phyloP scores from a whole-genome alignment of 2,888 invertebrate genomes.

The Phalera bucephala region DNA sequence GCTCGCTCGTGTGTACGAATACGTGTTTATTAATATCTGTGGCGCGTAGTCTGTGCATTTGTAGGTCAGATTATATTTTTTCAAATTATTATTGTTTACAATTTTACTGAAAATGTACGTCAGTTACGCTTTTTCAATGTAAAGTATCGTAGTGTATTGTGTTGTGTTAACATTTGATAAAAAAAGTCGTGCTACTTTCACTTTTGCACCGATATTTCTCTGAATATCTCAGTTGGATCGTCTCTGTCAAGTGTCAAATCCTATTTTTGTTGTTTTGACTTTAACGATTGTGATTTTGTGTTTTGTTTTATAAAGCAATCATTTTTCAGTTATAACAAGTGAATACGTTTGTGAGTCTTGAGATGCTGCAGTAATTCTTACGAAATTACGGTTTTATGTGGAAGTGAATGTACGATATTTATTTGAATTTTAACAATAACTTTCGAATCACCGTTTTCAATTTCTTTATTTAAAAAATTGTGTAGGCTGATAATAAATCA shows the following conservation, averaged over 20 bases:
- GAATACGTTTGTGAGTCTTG: conserved; percentile 2
- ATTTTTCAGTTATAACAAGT: conserved; percentile 1
- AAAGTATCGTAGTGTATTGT: no score
- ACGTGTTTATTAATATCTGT: no score
- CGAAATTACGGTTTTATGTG: background rate
- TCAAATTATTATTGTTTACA: no score
- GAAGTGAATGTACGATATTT: background rate
- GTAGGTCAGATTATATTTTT: no score
- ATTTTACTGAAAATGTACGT: no score
- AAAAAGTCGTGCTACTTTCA: conserved; percentile 23
- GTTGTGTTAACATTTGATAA: conserved; percentile 1
- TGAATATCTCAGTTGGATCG: conserved; percentile 15
- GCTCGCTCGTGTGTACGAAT: no score
- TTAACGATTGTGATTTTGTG: conserved; percentile 15
- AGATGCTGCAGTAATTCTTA: no score
- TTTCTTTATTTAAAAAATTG: background rate
- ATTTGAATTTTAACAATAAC: background rate
- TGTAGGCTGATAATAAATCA: no score
- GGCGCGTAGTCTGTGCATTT: no score
- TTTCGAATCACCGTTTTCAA: no score
- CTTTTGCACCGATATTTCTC: conserved; percentile 20
- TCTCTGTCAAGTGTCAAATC: conserved; percentile 29
- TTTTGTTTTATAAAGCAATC: conserved; percentile 8
- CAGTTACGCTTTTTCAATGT: no score
- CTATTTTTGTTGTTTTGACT: conserved; percentile 33